Evolutionary conservation across 2,113 vertebrate species (phyloP).

Genomic region (Hirundichthys speculiger): DNA sequence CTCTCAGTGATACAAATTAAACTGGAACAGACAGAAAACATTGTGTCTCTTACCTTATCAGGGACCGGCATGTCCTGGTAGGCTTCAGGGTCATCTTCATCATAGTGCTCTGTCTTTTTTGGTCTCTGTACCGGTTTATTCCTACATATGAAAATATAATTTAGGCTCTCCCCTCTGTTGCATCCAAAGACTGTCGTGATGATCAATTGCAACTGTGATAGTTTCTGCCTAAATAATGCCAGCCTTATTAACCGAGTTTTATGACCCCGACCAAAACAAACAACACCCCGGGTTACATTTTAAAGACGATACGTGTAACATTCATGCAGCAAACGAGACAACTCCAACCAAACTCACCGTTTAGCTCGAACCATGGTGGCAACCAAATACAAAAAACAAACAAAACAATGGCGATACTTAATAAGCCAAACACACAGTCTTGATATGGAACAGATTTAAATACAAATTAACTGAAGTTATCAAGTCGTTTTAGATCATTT

Average conservation of each 20-base stretch:
- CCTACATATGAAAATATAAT: constrained; percentile 35
- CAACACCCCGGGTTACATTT: too few relatives aligned
- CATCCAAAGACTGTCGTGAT: background rate
- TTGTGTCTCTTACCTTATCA: constrained; percentile 72
- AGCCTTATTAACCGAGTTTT: background rate
- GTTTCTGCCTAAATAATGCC: background rate
- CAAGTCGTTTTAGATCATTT: background rate
- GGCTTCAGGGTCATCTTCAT: constrained; percentile 77
- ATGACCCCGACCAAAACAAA: background rate
- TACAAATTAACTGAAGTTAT: background rate
- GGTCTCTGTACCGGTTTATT: constrained; percentile 33
- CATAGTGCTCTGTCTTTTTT: constrained; percentile 56
- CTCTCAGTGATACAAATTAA: too few relatives aligned
- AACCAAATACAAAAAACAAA: background rate
- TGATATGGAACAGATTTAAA: background rate
- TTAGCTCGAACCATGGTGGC: constrained; percentile 75
- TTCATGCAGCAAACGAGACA: background rate
- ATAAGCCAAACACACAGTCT: rapidly evolving
- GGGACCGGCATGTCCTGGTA: constrained; percentile 73
- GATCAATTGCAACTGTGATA: too few relatives aligned
- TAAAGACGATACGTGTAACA: too few relatives aligned
- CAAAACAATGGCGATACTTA: too few relatives aligned
- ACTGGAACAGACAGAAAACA: too few relatives aligned
- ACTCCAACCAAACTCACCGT: constrained; percentile 64
- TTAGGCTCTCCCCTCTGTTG: background rate